These are phyloP conservation scores for Amphimallon solstitiale DNA, from an alignment of 2,888 invertebrate species.

Conservation along the genomic window DNA sequence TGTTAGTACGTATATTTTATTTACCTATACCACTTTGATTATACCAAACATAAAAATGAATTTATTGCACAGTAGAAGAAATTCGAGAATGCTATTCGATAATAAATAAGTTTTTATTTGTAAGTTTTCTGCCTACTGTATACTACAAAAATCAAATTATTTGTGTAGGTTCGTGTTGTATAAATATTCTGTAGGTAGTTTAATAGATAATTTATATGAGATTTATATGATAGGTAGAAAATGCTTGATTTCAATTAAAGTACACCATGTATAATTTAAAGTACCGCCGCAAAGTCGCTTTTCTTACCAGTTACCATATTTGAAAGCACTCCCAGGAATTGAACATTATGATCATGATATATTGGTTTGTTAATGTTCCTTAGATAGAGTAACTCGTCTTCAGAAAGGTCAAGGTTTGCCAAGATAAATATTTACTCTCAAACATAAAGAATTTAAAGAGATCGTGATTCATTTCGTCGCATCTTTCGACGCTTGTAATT, in stretches of 20 bases:
- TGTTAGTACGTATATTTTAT: too few species aligned
- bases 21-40: too few species aligned
- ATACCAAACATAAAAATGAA: too few species aligned
- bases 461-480: too few species aligned
- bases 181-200: neutral
- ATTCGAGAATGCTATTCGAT: too few species aligned
- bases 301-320: conserved; percentile 27
- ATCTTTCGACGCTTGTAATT: too few species aligned
- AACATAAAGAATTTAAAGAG: neutral
- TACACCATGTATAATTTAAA: conserved; percentile 25
- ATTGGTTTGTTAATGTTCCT: conserved; percentile 13
- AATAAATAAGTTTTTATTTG: too few species aligned
- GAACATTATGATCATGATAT: neutral
- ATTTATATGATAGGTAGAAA: conserved; percentile 7
- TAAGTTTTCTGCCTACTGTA: too few species aligned
- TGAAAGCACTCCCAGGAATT: conserved; percentile 1
- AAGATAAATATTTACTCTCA: conserved; percentile 18
- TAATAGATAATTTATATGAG: conserved; percentile 14
- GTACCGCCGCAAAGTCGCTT: conserved; percentile 4
- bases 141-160: too few species aligned
- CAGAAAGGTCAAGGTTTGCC: conserved; percentile 26
- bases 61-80: too few species aligned
- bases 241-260: conserved; percentile 25
- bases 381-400: neutral
- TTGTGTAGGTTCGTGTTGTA: neutral